Evolutionary conservation across 2,113 vertebrate species (phyloP).

Genomic region (Potamarius usumacintae): DNA sequence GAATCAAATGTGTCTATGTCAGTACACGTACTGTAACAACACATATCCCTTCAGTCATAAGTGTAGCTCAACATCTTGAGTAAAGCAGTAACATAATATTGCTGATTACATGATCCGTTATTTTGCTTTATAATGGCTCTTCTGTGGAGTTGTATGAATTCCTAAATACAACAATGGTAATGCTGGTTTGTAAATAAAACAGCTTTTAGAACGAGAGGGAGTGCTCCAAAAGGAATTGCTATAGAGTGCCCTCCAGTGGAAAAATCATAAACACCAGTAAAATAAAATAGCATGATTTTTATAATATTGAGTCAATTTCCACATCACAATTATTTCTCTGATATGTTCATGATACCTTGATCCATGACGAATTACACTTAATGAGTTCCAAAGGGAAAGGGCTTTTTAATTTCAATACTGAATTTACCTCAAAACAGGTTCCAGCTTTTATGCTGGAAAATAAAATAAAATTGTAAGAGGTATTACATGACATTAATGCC

Average conservation of each 20-base stretch:
- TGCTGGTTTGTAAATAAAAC: slow-evolving; percentile 8
- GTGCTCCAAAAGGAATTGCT: neutral
- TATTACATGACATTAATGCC: no score
- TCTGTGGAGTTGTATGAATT: neutral
- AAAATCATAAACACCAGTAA: neutral
- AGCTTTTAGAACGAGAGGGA: neutral
- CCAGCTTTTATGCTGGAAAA: neutral
- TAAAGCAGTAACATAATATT: neutral
- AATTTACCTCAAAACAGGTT: no score
- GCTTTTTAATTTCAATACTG: neutral
- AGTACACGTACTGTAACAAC: neutral
- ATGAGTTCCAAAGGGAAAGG: neutral
- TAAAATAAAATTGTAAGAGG: neutral
- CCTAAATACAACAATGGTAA: neutral
- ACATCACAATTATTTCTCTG: neutral
- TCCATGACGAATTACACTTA: neutral
- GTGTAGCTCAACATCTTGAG: no score
- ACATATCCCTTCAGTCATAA: neutral
- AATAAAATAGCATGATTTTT: neutral
- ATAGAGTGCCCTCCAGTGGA: slow-evolving; percentile 54
- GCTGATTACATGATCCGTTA: neutral
- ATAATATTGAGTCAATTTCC: neutral
- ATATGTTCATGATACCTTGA: neutral
- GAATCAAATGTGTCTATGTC: neutral
- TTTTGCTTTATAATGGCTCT: neutral